Base-by-base conservation (phyloP, 2,113 vertebrate species). In the Gymnorhina tibicen region DNA sequence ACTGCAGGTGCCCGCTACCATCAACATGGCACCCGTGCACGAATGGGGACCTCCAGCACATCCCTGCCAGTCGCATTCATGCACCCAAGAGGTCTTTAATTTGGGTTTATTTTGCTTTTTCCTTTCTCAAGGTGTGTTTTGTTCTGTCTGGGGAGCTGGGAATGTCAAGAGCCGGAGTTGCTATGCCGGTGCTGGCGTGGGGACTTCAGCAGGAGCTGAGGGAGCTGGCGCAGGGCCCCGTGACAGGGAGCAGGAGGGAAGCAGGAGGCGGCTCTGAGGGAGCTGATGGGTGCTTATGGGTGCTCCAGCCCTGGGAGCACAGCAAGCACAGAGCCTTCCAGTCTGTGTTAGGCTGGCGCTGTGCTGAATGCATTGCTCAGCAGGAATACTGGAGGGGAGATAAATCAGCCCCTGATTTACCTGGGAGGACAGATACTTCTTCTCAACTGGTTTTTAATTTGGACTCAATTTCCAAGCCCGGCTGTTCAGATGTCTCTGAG, bases 351-450 rank as follows among this genome's bases (percentile, higher is more conserved):
- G 58, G n/a, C 58, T 52, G 58, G 35, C 1, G 27, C 50, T 74
- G 73, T 44, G 91, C 46, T 70, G n/a, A 67, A 21, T 16, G 24
- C 49, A 7, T 17, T 53, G 42, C 93, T 86, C 73, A 59, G 50
- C 56, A 63, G 89, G 58, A 67, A 26, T 8, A 11, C 15, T 16
- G 26, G 68, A 53, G 72, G 72, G 92, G 66, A 79, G 79, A 94
- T 55, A 68, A 85, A 93, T 89, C 90, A 93, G 52, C 3, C 60
- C 26, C 81, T 85, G 81, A 47, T 95, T 87, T 90, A 95, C 87
- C 93, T 94, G 67, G 82, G 70, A 93, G 74, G 87, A 87, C 70
- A 90, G 74, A 76, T 64, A 50, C 44, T 91, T 93, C 89, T 93
- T 83, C 64, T 64, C 87, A 73, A 79, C 82, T 90, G 82, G 6